phyloP scores from a whole-genome alignment of 2,797 vertebrate species.

The Xiphorhynchus erythropygius region DNA sequence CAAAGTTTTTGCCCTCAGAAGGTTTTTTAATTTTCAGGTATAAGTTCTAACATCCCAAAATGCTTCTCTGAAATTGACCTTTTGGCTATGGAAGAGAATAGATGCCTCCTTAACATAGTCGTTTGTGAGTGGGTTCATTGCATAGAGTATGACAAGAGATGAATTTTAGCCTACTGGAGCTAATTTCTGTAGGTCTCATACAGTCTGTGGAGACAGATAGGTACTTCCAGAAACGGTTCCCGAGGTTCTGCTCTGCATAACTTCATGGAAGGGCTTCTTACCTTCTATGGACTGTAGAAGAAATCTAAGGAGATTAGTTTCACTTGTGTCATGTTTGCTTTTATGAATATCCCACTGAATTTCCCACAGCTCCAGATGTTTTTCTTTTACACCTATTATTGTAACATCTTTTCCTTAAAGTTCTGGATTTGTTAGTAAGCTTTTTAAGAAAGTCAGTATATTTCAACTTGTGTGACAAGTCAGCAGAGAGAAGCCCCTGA shows the following conservation, averaged over 20 bases:
- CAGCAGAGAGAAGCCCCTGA: neutral
- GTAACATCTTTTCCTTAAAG: neutral
- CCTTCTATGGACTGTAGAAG: neutral
- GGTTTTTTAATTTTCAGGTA: neutral
- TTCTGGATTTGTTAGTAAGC: neutral
- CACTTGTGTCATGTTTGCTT: neutral
- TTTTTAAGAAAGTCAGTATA: neutral
- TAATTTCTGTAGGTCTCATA: neutral
- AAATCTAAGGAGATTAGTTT: neutral
- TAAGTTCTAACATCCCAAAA: neutral
- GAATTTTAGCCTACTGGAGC: neutral
- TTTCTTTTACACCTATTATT: neutral
- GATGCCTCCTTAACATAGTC: neutral
- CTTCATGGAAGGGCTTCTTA: neutral
- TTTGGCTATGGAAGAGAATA: neutral
- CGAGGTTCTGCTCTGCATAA: neutral
- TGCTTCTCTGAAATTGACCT: neutral
- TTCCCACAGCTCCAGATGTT: neutral
- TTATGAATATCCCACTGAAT: neutral
- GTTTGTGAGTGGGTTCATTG: neutral
- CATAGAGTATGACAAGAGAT: neutral
- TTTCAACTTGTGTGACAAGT: neutral
- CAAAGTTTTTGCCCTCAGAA: neutral
- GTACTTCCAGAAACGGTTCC: neutral
- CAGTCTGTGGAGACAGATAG: neutral